Conservation (phyloP, 2,888 invertebrate genomes). For the Leucophenga montana region DNA sequence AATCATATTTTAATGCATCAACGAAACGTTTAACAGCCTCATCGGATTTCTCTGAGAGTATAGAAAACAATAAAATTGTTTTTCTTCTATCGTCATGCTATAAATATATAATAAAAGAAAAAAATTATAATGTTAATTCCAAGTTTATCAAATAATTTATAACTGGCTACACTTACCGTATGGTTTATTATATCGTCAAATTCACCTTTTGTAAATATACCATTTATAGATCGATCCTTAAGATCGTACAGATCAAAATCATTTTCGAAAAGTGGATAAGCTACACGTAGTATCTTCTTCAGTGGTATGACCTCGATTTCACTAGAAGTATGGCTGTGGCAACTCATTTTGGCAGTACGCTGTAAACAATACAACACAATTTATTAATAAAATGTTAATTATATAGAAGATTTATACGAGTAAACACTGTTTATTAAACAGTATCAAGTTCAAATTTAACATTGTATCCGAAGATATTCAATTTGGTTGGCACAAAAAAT, state of each 20-base stretch:
- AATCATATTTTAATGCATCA: slow-evolving; percentile 46
- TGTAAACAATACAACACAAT: neutral
- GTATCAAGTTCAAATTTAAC: too few species aligned
- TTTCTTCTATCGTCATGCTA: neutral
- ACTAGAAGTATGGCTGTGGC: slow-evolving; percentile 55
- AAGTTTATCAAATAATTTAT: neutral
- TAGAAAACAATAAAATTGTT: slow-evolving; percentile 40
- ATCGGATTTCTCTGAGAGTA: slow-evolving; percentile 35
- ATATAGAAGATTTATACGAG: too few species aligned
- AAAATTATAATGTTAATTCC: neutral
- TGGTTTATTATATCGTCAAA: neutral
- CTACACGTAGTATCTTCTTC: slow-evolving; percentile 52
- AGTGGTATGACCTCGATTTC: slow-evolving; percentile 51
- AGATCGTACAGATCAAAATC: slow-evolving; percentile 57
- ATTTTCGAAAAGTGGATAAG: slow-evolving; percentile 46
- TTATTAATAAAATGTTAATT: neutral
- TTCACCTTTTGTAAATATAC: slow-evolving; percentile 7
- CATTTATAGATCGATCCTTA: slow-evolving; percentile 26
- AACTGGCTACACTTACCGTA: slow-evolving; percentile 1
- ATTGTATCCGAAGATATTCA: too few species aligned
- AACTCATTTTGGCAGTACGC: slow-evolving; percentile 43
- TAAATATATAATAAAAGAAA: too few species aligned
- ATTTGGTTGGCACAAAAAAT: too few species aligned
- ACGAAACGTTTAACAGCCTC: slow-evolving; percentile 54
- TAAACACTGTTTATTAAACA: neutral